These are phyloP conservation scores for Pionites leucogaster DNA, from an alignment of 2,113 vertebrate genomes.

Conservation along the genomic window DNA sequence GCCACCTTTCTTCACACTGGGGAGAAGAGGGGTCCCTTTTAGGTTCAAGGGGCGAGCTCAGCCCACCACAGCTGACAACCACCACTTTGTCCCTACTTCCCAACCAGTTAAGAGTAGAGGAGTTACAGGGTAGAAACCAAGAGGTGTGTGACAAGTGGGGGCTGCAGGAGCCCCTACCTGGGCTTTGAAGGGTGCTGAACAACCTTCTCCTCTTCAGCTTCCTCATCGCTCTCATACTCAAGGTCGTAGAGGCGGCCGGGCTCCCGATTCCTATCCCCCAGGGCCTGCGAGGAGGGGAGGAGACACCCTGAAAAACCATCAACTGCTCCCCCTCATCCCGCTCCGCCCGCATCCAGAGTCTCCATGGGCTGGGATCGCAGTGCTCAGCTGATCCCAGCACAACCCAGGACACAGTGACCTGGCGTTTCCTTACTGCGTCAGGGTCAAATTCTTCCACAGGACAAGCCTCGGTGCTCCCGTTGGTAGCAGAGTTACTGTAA, in stretches of 20 bases:
- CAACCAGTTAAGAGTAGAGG: background rate
- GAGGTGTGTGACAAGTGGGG: too few relatives aligned
- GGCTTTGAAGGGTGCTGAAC: conserved; percentile 72
- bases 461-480: conserved; percentile 66
- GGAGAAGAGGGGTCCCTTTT: background rate
- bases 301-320: background rate
- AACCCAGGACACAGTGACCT: rapidly evolving
- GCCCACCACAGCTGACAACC: background rate
- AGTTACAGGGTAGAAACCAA: background rate
- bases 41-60: rapidly evolving
- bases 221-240: conserved; percentile 89
- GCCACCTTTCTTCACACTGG: conserved; percentile 83
- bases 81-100: background rate
- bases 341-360: background rate
- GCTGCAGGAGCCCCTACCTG: conserved; percentile 51
- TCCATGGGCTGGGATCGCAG: background rate
- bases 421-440: background rate
- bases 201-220: conserved; percentile 72
- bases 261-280: conserved; percentile 71
- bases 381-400: background rate
- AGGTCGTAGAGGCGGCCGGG: conserved; percentile 86
- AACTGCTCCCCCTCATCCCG: background rate
- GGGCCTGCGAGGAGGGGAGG: conserved; percentile 7
- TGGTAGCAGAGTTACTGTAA: conserved; percentile 82
- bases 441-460: conserved; percentile 69